Base-by-base conservation (phyloP, 2,797 vertebrate genomes). In the Fistularia tabacaria region DNA sequence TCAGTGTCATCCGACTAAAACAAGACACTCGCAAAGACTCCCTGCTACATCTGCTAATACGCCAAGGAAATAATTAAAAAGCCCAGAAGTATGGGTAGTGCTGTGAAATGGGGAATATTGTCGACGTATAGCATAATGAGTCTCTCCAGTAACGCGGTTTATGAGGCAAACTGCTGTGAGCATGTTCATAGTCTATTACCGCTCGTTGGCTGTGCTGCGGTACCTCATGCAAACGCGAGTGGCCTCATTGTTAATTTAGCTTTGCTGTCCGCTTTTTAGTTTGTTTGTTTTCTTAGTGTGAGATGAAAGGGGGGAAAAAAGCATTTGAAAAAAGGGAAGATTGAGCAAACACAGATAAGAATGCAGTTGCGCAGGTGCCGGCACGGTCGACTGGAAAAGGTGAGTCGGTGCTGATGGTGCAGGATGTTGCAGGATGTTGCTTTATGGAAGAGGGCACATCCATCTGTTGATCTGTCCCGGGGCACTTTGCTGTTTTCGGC, bases 401-500 rank as follows among this genome's bases (percentile, higher is more conserved):
- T 62, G 68, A 80, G 64, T 71, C 58, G 37, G 54, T 60, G 44
- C 44, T 62, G 46, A 53, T 46, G 54, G 57, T 73, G 54, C 36
- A 11, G 13, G 36, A 10, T 36, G 61, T 54, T 73, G 54, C 36
- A 11, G 13, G 36, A 10, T 36, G 61, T 54, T 55, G 66, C 57
- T 50, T 61, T 45, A 66, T 41, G 66, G 64, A 57, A 67, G 54
- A 74, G 38, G 53, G 52, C 40, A 44, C 55, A 45, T 62, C 70
- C 62, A 66, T 76, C 73, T 81, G 73, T 77, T 62, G 62, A 70
- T 69, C 56, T 61, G 15, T 53, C 71, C 52, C 46, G 6, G 42
- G 55, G 45, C 1, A 3, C 12, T 40, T 59, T 49, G 36, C 56
- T 60, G 65, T 46, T 69, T 79, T 73, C n/a, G 8, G 53, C 12